Evolutionary conservation across 2,113 vertebrate genomes (phyloP), one percentile per base, ranked within the genome.

Genomic region (Dicerorhinus sumatrensis): DNA sequence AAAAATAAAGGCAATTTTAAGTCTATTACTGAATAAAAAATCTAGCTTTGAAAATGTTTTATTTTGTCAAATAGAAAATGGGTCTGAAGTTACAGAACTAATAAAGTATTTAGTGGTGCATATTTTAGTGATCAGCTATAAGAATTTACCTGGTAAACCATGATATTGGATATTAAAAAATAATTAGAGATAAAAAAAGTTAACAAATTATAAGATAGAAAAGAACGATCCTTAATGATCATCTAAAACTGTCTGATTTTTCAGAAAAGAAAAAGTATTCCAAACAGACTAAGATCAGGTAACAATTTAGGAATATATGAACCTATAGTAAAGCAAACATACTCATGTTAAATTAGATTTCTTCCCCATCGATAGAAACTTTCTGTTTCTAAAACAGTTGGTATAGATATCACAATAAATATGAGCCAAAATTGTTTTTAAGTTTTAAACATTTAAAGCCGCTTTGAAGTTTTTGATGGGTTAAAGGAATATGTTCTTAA

Each of bases 1-100:
- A 81, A 83, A 81, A 81, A 89, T 48, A 88, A 93, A 89, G 72
- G 31, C 70, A 97, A 92, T 80, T 96, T 89, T 79, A 97, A 95
- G 70, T 84, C 75, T 92, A 65, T 92, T 96, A 83, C 27, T 51
- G 76, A 96, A 94, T 91, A 6, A 67, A 95, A 86, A 97, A 80
- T 86, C 60, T 87, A 94, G 81, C 42, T 94, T 93, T 86, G 51
- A 69, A 94, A 93, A 93, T n/a, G 9, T 56, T 89, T 94, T 80
- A 83, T 90, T 95, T 96, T 80, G 36, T 94, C n/a, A 91, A 69
- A 82, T 56, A 83, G 42, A 94, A 93, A 79, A 91, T 42, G 11
- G 1, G 0, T 82, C 11, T 85, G 62, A 96, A 92, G 21, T 90
- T 63, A 54, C 51, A 18, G 6, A 25, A 63, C 79, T 84, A 88